phyloP scores from a whole-genome alignment of 2,888 invertebrate genomes.

The Lapara coniferarum region DNA sequence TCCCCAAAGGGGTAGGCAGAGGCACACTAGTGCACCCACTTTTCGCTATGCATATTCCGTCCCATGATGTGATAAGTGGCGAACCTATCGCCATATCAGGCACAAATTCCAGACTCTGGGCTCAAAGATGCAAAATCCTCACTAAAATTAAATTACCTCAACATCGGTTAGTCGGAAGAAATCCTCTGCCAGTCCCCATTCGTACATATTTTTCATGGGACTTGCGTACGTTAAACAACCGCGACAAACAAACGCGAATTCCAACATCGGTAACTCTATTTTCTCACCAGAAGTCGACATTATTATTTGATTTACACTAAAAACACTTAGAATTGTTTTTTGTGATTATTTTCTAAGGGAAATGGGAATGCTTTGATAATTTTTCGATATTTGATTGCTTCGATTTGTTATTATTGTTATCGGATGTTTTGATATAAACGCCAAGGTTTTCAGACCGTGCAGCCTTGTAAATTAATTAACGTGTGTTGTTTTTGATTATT shows the following conservation, averaged over 20 bases:
- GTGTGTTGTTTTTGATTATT: neutral
- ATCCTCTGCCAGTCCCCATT: slow-evolving; percentile 64
- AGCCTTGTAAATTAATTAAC: neutral
- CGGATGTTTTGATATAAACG: slow-evolving; percentile 18
- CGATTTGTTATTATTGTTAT: slow-evolving; percentile 20
- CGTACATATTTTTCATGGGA: slow-evolving; percentile 72
- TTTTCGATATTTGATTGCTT: neutral
- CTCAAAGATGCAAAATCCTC: too few species aligned
- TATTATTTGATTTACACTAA: slow-evolving; percentile 30
- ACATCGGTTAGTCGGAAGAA: slow-evolving; percentile 61
- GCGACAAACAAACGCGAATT: slow-evolving; percentile 56
- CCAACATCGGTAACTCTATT: slow-evolving; percentile 44
- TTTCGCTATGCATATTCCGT: too few species aligned
- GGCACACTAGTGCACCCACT: too few species aligned
- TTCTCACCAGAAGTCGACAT: slow-evolving; percentile 54
- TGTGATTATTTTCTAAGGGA: too few species aligned
- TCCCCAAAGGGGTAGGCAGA: too few species aligned
- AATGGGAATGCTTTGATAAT: too few species aligned
- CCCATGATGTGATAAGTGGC: too few species aligned
- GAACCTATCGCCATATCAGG: too few species aligned
- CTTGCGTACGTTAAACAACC: slow-evolving; percentile 65
- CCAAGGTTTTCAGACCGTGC: neutral
- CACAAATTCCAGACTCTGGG: too few species aligned
- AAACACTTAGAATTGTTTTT: neutral
- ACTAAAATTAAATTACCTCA: slow-evolving; percentile 44